These are phyloP conservation scores for Lucilia cuprina DNA, from an alignment of 1,140 invertebrate species.

Conservation along the genomic window DNA sequence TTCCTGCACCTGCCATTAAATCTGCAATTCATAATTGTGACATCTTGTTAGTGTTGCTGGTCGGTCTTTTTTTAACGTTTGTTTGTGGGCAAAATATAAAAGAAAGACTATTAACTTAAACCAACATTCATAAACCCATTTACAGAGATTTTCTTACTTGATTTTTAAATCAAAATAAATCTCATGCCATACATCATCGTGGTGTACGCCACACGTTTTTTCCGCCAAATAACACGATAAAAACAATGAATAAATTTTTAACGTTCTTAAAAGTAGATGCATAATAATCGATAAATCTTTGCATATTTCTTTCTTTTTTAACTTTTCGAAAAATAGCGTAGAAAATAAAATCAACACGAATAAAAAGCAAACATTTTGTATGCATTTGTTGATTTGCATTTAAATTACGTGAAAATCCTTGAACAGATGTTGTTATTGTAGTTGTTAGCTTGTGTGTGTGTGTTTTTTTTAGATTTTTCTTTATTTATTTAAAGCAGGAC, in stretches of 20 bases:
- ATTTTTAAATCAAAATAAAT: no score
- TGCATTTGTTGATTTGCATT: slow-evolving; percentile 10
- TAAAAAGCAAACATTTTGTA: neutral
- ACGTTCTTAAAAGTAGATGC: neutral
- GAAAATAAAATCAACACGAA: neutral
- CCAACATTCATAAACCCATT: neutral
- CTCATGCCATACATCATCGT: neutral
- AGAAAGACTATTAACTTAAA: neutral
- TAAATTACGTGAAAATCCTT: slow-evolving; percentile 7
- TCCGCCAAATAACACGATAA: no score
- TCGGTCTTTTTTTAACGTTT: neutral
- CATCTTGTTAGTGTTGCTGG: neutral
- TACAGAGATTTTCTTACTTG: neutral
- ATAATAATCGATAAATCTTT: slow-evolving; percentile 15
- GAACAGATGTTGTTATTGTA: neutral
- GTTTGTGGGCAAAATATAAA: no score
- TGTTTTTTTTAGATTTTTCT: neutral
- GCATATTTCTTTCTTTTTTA: neutral
- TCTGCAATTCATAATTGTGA: neutral
- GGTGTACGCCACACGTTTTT: neutral
- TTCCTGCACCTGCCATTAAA: neutral
- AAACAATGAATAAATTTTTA: neutral
- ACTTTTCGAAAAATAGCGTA: neutral
- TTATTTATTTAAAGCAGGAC: neutral
- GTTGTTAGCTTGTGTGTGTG: neutral